Percentiles rank a stretch among this genome's conserved stretches.
phyloP scores from a whole-genome alignment of 1,140 invertebrate species.

The Danaus melanippus region DNA sequence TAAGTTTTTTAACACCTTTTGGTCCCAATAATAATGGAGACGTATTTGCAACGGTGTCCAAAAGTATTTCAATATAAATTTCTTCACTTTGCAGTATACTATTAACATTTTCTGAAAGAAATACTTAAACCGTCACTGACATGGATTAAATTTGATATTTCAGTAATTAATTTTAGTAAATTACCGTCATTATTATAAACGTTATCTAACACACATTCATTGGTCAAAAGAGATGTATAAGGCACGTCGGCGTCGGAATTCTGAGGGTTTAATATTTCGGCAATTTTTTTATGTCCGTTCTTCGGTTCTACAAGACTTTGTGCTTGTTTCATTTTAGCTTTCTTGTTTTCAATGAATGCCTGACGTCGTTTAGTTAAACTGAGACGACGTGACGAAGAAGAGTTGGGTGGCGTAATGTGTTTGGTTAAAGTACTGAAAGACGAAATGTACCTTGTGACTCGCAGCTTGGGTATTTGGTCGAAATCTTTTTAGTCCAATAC shows the following conservation, averaged over 20 bases:
- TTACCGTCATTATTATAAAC: slow-evolving; percentile 53
- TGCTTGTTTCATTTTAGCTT: slow-evolving; percentile 59
- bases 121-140: background rate
- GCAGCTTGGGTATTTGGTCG: no score
- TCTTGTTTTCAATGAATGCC: slow-evolving; percentile 51
- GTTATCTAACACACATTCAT: slow-evolving; percentile 46
- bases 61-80: slow-evolving; percentile 66
- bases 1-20: slow-evolving; percentile 62
- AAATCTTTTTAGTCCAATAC: no score
- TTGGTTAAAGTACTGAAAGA: slow-evolving; percentile 63
- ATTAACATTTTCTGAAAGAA: slow-evolving; percentile 58
- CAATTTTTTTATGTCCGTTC: slow-evolving; percentile 46
- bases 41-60: slow-evolving; percentile 63
- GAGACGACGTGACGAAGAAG: slow-evolving; percentile 36
- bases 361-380: slow-evolving; percentile 41
- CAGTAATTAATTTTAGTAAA: no score
- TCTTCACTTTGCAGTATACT: slow-evolving; percentile 67
- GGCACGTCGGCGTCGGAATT: slow-evolving; percentile 63
- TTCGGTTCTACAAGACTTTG: slow-evolving; percentile 53
- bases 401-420: slow-evolving; percentile 67
- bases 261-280: slow-evolving; percentile 37
- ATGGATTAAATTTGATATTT: background rate
- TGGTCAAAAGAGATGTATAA: slow-evolving; percentile 57
- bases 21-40: slow-evolving; percentile 51
- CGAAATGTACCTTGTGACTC: background rate